A percentile compares a stretch with the other conserved stretches of the same genome.
Conservation (phyloP, 2,797 vertebrate genomes). For the Macropodus opercularis region DNA sequence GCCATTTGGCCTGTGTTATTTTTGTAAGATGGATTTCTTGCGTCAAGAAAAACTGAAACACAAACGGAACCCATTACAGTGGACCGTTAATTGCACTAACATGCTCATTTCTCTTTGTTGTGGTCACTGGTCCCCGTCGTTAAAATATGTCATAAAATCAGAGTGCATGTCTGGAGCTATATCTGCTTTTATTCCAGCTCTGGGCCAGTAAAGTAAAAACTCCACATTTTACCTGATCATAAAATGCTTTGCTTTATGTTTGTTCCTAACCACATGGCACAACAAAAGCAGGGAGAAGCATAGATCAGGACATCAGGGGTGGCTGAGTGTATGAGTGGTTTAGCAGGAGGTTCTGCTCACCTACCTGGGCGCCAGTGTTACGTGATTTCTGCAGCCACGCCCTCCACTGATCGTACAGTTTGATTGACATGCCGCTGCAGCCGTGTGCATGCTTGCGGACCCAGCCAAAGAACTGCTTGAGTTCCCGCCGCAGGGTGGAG, state of each 20-base stretch:
- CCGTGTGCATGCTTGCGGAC: constrained; percentile 91
- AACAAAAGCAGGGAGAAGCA: constrained; percentile 56
- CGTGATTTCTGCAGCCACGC: constrained; percentile 96
- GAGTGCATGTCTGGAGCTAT: constrained; percentile 49
- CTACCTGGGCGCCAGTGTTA: constrained; percentile 93
- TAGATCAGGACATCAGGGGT: constrained; percentile 42
- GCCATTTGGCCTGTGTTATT: constrained; percentile 71
- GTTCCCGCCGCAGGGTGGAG: constrained; percentile 89
- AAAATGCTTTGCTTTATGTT: constrained; percentile 59
- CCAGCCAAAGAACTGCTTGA: constrained; percentile 97
- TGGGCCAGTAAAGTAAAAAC: constrained; percentile 65
- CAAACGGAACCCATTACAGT: constrained; percentile 67
- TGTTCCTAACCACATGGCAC: constrained; percentile 65
- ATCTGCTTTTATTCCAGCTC: constrained; percentile 56
- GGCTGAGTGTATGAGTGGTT: neutral
- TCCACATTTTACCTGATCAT: constrained; percentile 72
- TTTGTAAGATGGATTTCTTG: constrained; percentile 44
- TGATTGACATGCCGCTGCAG: constrained; percentile 93
- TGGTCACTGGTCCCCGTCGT: constrained; percentile 67
- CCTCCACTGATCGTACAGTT: constrained; percentile 96
- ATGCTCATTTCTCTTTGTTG: constrained; percentile 72
- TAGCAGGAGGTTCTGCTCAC: constrained; percentile 72
- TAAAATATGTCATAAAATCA: constrained; percentile 71
- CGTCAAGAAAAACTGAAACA: constrained; percentile 63
- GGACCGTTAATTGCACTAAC: constrained; percentile 69